Conservation (phyloP, 2,113 vertebrate genomes). For the Colius striatus region DNA sequence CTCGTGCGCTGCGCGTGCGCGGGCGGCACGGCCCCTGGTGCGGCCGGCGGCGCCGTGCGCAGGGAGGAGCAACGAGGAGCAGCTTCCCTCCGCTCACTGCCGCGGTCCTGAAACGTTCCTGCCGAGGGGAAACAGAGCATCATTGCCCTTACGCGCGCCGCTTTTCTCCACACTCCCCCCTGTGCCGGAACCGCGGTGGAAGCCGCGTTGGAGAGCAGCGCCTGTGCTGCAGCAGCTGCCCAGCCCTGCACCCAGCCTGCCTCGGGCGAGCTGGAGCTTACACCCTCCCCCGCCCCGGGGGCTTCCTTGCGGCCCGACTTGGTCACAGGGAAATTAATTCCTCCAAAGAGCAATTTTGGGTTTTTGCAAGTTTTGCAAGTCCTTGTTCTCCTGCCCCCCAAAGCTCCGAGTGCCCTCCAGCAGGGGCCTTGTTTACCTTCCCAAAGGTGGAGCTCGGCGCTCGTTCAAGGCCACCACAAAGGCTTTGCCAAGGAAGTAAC, state of each 20-base stretch:
- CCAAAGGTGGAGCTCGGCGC: not conserved
- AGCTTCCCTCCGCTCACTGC: no score
- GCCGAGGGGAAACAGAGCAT: no score
- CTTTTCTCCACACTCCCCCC: no score
- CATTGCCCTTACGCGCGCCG: not conserved
- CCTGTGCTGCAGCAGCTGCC: rapidly evolving
- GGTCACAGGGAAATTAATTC: rapidly evolving
- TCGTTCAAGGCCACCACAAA: rapidly evolving
- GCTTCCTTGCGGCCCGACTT: not conserved
- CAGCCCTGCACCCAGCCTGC: not conserved
- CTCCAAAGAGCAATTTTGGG: no score
- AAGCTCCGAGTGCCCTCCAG: not conserved
- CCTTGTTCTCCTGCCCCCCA: not conserved
- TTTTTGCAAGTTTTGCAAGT: rapidly evolving
- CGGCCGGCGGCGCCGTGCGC: no score
- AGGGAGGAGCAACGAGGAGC: no score
- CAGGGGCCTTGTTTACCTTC: not conserved
- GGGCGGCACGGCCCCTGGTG: no score
- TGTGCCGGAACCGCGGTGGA: no score
- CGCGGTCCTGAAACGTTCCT: no score
- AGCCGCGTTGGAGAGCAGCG: rapidly evolving
- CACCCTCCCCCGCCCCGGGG: rapidly evolving
- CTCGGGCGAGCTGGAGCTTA: no score
- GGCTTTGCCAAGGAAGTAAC: not conserved
- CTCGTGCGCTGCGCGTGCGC: not conserved